These are phyloP conservation scores for Toxotes chatareus DNA, from an alignment of 2,113 vertebrate species.

Conservation along the genomic window DNA sequence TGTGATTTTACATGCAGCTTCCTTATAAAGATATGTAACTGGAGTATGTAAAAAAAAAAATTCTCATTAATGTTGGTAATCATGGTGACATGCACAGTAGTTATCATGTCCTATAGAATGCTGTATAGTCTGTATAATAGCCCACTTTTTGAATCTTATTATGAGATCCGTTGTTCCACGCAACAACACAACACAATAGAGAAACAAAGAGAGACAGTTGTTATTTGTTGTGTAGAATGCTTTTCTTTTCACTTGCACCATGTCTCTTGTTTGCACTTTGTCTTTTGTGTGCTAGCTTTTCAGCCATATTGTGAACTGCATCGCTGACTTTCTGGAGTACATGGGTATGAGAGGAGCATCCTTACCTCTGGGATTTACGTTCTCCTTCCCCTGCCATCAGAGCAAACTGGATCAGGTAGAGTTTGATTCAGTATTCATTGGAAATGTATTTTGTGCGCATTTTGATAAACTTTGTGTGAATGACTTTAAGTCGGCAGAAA, in stretches of 20 bases:
- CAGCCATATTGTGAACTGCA: constrained; percentile 94
- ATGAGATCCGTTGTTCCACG: too few relatives aligned
- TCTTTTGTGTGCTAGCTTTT: constrained; percentile 87
- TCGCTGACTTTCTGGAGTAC: constrained; percentile 94
- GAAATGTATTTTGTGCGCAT: neutral
- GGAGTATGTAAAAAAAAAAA: too few relatives aligned
- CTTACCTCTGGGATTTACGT: constrained; percentile 94
- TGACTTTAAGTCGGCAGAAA: too few relatives aligned
- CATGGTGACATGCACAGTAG: too few relatives aligned
- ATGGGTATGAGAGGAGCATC: constrained; percentile 94
- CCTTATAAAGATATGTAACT: too few relatives aligned
- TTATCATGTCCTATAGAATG: too few relatives aligned
- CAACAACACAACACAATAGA: neutral
- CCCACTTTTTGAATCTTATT: too few relatives aligned
- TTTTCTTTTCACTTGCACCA: neutral
- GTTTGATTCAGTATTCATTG: neutral
- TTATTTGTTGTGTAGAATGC: neutral
- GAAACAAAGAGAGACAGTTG: too few relatives aligned
- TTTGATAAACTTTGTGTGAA: too few relatives aligned
- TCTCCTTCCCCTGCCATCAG: constrained; percentile 97
- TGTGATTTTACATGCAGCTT: too few relatives aligned
- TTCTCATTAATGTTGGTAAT: too few relatives aligned
- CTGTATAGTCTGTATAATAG: too few relatives aligned
- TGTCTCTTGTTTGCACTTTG: neutral
- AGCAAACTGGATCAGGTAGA: constrained; percentile 92